Base-by-base conservation (phyloP, 2,797 vertebrate species). In the Esox lucius region DNA sequence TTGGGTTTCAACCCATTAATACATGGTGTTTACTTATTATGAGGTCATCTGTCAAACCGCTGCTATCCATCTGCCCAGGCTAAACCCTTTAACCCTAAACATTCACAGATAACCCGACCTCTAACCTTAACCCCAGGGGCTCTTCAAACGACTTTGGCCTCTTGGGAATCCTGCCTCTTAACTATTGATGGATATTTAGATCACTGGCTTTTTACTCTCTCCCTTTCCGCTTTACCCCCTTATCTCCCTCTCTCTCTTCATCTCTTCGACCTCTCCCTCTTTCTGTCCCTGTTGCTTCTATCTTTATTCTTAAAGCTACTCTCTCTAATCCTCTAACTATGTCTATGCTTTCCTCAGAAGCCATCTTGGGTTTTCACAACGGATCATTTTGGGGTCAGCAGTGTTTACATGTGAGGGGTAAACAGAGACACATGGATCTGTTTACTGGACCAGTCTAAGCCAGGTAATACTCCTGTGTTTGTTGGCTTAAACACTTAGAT, bases 21-120 rank as follows among this genome's bases (percentile, higher is more conserved):
- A 22, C 17, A 19, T 56, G 53, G n/a, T 56, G 19, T 56, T 56
- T 56, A 7, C n/a, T 56, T 56, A 56, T n/a, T 56, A 42, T 5
- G 6, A 15, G 51, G 17, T 56, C 1, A 22, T 56, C 53, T 56
- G 19, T 8, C 53, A 6, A 11, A 11, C 53, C 2, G n/a, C 53
- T 56, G n/a, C 2, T 9, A 2, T 42, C 39, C 39, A 42, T 42
- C 39, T 6, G 39, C 9, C 39, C 73, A 79, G 51, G 80, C 85
- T 83, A 80, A 73, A 77, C 75, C 69, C 81, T 78, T 83, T 86
- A 87, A 88, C 83, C 81, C 84, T 66, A 89, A 87, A 88, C 86
- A 87, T 74, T 76, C 0, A 2, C 83, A 86, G 91, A 91, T 92
- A 91, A 91, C 90, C 90, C 70, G 78, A 90, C 89, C 87, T 88